These are phyloP conservation scores for Pachydiplax longipennis DNA, from an alignment of 2,888 invertebrate species.

Conservation along the genomic window DNA sequence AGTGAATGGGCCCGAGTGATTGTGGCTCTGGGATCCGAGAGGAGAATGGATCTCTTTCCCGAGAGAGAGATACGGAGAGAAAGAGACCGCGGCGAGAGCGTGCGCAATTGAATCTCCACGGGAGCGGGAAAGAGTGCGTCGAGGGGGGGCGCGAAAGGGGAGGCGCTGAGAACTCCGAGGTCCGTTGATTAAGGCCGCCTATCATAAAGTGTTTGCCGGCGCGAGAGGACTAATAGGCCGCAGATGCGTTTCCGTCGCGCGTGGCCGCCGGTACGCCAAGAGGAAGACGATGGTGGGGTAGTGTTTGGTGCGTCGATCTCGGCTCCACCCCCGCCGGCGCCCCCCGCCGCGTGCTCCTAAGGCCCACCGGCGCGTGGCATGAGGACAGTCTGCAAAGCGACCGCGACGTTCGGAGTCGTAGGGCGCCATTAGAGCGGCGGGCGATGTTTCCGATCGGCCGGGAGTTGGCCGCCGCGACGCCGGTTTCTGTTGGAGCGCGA, in stretches of 20 bases:
- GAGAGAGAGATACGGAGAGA: neutral
- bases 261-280: neutral
- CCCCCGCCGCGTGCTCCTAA: no score
- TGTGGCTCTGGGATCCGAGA: neutral
- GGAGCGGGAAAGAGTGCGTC: slow-evolving; percentile 35
- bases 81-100: slow-evolving; percentile 23
- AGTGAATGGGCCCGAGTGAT: slow-evolving; percentile 48
- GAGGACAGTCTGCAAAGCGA: neutral
- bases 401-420: no score
- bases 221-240: neutral
- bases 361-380: no score
- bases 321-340: neutral
- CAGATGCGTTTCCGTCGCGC: neutral
- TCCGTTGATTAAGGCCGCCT: neutral
- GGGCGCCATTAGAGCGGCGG: neutral
- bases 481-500: slow-evolving; percentile 52
- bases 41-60: neutral
- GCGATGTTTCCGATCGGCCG: no score
- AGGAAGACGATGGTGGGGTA: slow-evolving; percentile 67
- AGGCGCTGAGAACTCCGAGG: neutral
- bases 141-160: slow-evolving; percentile 40
- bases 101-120: slow-evolving; percentile 40
- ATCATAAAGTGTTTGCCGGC: neutral
- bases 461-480: slow-evolving; percentile 55
- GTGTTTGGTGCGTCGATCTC: neutral